Evolutionary conservation across 2,888 invertebrate species (phyloP), one percentile per base, ranked within the genome.

Genomic region (Chaitophorus viminalis): DNA sequence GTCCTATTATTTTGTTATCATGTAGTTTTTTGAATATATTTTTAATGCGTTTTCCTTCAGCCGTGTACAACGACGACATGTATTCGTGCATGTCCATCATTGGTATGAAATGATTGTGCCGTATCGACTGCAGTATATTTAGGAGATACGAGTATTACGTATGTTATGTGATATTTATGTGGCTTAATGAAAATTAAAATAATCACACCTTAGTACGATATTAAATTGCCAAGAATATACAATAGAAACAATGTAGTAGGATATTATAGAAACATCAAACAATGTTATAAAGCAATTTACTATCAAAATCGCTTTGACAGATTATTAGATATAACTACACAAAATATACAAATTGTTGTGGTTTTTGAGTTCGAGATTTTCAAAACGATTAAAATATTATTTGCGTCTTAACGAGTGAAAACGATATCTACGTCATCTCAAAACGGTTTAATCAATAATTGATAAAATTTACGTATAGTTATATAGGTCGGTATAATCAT

Each of bases 31-130:
- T 65, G 39, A 79, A 60, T 79, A 21, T 65, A 65, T 79, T 60
- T 82, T 82, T 82, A 82, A 82, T 46, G 70, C 39, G 70, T 82
- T 25, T 82, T 46, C 46, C 84, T 77, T 77, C 84, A 76, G 84
- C 18, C 76, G 75, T 29, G 46, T 77, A 9, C 36, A 39, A 39
- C 36, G 9, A 5, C 5, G n/a, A n/a, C n/a, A n/a, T n/a, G n/a
- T n/a, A n/a, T n/a, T 46, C 2, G 14, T 46, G 1, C 8, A 9
- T n/a, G n/a, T n/a, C 11, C n/a, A 65, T 65, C n/a, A 9, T 29
- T 65, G n/a, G 0, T 25, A 9, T 9, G 8, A 4, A 21, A 6
- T 3, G 5, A 8, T 60, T 25, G 60, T 60, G 65, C n/a, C 14
- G 46, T n/a, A 65, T n/a, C 11, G n/a, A 25, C 65, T n/a, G 9